Evolutionary conservation across 1,140 invertebrate genomes (phyloP).

Genomic region (Phocides pigmalion): DNA sequence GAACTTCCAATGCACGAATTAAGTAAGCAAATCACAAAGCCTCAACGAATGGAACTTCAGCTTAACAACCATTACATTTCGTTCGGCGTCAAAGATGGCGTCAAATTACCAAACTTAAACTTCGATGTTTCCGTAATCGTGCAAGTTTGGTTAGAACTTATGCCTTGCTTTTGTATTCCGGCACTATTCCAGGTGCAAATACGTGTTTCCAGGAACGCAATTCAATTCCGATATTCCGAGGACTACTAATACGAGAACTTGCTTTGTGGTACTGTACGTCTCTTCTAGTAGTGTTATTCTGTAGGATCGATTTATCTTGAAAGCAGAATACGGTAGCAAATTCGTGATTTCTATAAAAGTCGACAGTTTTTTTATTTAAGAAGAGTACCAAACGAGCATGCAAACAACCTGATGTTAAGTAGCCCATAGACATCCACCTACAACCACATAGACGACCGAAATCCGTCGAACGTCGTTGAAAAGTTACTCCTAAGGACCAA

Average conservation of each 20-base stretch:
- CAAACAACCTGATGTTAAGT: too few relatives aligned
- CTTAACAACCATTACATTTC: not conserved
- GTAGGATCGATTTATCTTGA: too few relatives aligned
- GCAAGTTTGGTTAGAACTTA: not conserved
- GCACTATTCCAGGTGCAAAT: constrained; percentile 1
- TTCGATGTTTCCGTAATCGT: constrained; percentile 5
- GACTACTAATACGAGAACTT: not conserved
- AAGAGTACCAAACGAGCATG: too few relatives aligned
- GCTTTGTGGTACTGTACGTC: constrained; percentile 2
- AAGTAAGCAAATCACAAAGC: not conserved
- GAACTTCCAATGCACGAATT: not conserved
- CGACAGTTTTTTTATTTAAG: too few relatives aligned
- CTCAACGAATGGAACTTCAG: not conserved
- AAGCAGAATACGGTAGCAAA: too few relatives aligned
- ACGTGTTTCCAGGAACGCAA: not conserved
- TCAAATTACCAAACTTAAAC: constrained; percentile 11
- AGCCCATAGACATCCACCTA: too few relatives aligned
- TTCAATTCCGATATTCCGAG: not conserved
- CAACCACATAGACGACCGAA: too few relatives aligned
- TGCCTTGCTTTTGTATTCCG: not conserved
- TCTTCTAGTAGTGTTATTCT: too few relatives aligned
- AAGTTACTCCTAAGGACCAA: too few relatives aligned
- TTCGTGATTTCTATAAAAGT: too few relatives aligned
- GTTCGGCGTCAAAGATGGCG: not conserved
- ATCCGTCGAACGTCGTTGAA: too few relatives aligned